Evolutionary conservation across 2,888 invertebrate species (phyloP), one percentile per base, ranked within the genome.

Genomic region (Spilosoma lubricipeda): DNA sequence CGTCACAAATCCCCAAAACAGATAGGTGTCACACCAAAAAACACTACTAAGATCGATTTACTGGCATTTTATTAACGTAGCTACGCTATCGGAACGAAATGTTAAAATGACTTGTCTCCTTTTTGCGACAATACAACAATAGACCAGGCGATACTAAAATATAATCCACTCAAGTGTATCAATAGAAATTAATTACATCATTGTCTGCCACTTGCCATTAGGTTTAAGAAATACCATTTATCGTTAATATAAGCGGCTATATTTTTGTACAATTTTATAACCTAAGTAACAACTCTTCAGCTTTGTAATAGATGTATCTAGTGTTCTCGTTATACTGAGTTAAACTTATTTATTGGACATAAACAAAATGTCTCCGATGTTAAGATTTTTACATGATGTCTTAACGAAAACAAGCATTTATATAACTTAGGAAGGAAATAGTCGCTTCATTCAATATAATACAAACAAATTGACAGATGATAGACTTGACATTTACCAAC

Each of bases 121-220:
- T 23, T 67, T 42, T 18, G 59, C 59, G 7, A 27, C 18, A 59
- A 27, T 45, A 45, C 27, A 67, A 67, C 67, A 67, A 67, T 30
- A 45, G 11, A 48, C 45, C 27, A 13, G 27, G 15, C 27, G 67
- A 67, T 42, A 67, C 27, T 42, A 45, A 67, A 67, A 42, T 42
- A 67, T 45, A 67, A 18, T 3, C 27, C 42, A 67, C 27, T 67
- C 18, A 67, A 45, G 45, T 15, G 45, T 67, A 20, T 20, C 15
- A 67, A 67, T 30, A 27, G 45, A 30, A 18, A 45, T 67, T 67
- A 18, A 45, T 67, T 67, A 67, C 45, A 48, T 67, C 45, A 67
- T 67, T 30, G 45, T 67, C 42, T 42, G 67, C 45, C 45, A 45
- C 45, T 45, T 48, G 67, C 45, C 45, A 45, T 18, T 45, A 20